Percentiles rank a stretch among this genome's conserved stretches.
phyloP scores from a whole-genome alignment of 2,797 vertebrate species.

The Hyperoplus lanceolatus region DNA sequence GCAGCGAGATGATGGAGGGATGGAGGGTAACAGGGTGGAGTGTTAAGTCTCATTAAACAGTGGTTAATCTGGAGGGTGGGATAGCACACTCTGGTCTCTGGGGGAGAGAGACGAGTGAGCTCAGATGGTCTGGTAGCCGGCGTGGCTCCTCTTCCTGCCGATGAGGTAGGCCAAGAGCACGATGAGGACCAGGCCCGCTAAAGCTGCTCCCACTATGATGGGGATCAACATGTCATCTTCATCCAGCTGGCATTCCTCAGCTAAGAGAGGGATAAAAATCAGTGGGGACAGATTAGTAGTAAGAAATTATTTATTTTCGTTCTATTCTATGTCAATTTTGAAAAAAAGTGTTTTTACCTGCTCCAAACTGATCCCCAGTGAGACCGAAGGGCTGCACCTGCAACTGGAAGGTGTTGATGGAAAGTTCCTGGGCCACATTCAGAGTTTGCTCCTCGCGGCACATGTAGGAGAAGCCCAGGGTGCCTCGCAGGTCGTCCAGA shows the following conservation, averaged over 20 bases:
- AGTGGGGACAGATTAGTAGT: neutral
- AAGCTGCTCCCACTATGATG: slow-evolving; percentile 94
- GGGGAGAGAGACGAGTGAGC: slow-evolving; percentile 11
- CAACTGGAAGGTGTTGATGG: slow-evolving; percentile 90
- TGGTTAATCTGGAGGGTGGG: slow-evolving; percentile 66
- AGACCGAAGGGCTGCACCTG: slow-evolving; percentile 93
- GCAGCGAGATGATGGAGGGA: slow-evolving; percentile 49
- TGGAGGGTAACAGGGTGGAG: slow-evolving; percentile 21
- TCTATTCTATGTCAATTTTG: fast-evolving
- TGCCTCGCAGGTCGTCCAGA: slow-evolving; percentile 88
- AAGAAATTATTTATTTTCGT: neutral
- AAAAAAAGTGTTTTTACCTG: slow-evolving; percentile 86
- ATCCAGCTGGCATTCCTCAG: slow-evolving; percentile 93
- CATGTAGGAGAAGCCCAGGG: slow-evolving; percentile 91
- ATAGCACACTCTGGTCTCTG: slow-evolving; percentile 47
- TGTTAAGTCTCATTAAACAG: slow-evolving; percentile 66
- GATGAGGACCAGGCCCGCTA: slow-evolving; percentile 94
- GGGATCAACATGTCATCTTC: slow-evolving; percentile 97
- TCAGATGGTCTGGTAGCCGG: slow-evolving; percentile 99
- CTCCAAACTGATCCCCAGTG: slow-evolving; percentile 87
- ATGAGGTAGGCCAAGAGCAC: slow-evolving; percentile 97
- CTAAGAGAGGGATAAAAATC: slow-evolving; percentile 72
- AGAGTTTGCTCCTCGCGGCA: slow-evolving; percentile 90
- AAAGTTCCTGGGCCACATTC: slow-evolving; percentile 74
- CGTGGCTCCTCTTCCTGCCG: slow-evolving; percentile 96